Conservation (phyloP, 1,140 invertebrate genomes). For the Musca vetustissima region DNA sequence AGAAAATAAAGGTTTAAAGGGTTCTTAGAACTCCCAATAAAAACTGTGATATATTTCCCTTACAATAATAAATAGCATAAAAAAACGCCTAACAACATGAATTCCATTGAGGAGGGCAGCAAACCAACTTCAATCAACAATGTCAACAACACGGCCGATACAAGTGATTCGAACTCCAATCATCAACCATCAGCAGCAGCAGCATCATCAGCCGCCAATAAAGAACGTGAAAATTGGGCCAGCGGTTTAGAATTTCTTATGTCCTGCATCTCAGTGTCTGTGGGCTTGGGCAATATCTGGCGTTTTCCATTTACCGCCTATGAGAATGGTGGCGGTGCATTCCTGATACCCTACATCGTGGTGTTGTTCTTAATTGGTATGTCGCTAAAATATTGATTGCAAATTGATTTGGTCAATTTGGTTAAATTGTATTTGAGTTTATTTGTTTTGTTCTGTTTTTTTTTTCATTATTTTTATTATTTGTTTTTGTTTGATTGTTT, state of each 20-base stretch:
- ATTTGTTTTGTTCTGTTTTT: not conserved
- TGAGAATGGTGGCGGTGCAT: slow-evolving; percentile 72
- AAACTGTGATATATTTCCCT: too few species aligned
- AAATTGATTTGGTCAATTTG: too few species aligned
- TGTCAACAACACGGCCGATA: too few species aligned
- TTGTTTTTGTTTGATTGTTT: not conserved
- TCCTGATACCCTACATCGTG: slow-evolving; percentile 82
- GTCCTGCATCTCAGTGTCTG: slow-evolving; percentile 86
- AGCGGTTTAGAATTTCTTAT: slow-evolving; percentile 84
- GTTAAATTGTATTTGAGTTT: not conserved
- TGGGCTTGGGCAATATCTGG: slow-evolving; percentile 72
- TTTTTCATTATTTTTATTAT: too few species aligned
- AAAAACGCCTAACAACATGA: not conserved
- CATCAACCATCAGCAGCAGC: too few species aligned
- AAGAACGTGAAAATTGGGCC: slow-evolving; percentile 72
- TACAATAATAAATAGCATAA: too few species aligned
- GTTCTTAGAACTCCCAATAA: too few species aligned
- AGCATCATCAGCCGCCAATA: slow-evolving; percentile 29
- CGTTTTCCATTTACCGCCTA: slow-evolving; percentile 82
- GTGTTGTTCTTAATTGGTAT: slow-evolving; percentile 79
- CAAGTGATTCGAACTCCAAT: too few species aligned
- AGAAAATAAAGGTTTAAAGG: too few species aligned
- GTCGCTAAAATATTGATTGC: not conserved
- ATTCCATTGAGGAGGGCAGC: slow-evolving; percentile 5
- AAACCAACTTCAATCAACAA: not conserved